Conservation (phyloP, 2,113 vertebrate species). For the Passerina amoena region DNA sequence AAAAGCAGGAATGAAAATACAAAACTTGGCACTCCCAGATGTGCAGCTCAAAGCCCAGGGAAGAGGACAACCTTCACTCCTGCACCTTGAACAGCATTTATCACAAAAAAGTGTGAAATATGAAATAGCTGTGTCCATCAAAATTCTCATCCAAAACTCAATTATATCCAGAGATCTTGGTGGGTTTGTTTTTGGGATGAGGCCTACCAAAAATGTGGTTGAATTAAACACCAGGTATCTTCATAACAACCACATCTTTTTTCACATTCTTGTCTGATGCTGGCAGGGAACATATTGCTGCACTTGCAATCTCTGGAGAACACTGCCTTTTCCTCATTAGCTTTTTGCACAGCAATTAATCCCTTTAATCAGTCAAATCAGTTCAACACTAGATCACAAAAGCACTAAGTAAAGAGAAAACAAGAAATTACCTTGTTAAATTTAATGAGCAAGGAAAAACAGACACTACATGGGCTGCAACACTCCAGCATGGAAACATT, state of each 20-base stretch:
- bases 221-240: neutral
- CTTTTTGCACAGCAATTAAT: slow-evolving; percentile 57
- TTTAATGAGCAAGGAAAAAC: slow-evolving; percentile 43
- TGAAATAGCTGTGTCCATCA: neutral
- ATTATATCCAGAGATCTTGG: neutral
- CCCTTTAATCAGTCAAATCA: slow-evolving; percentile 38
- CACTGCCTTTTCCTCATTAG: slow-evolving; percentile 43
- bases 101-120: neutral
- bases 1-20: fast-evolving
- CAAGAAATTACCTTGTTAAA: slow-evolving; percentile 57
- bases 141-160: neutral
- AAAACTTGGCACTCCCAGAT: fast-evolving
- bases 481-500: neutral
- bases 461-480: neutral
- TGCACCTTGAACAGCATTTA: neutral
- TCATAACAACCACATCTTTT: neutral
- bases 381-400: slow-evolving; percentile 34
- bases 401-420: slow-evolving; percentile 48
- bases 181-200: neutral
- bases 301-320: slow-evolving; percentile 31
- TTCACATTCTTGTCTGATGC: neutral
- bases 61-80: neutral
- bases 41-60: neutral
- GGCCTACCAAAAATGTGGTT: neutral
- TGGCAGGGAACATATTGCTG: slow-evolving; percentile 21